Evolutionary conservation across 1,140 invertebrate genomes (phyloP).

Genomic region (Bombus waltoni): DNA sequence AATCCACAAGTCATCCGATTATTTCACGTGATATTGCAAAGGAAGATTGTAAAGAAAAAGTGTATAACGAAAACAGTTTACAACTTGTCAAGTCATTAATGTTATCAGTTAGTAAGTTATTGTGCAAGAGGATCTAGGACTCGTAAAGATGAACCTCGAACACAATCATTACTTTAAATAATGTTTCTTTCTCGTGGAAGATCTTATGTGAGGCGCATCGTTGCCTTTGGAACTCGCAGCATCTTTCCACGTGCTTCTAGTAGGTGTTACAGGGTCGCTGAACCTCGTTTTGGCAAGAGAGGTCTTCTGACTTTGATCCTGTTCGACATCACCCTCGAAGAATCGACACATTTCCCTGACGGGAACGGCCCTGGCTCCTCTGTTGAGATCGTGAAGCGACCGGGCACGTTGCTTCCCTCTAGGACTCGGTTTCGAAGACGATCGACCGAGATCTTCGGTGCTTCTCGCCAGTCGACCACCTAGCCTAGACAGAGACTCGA

Average conservation of each 20-base stretch:
- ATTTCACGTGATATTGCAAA: background rate
- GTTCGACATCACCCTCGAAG: slow-evolving; percentile 81
- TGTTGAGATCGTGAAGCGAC: slow-evolving; percentile 85
- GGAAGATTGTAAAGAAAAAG: background rate
- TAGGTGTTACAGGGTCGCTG: slow-evolving; percentile 47
- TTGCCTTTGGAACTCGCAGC: slow-evolving; percentile 31
- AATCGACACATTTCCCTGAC: slow-evolving; percentile 86
- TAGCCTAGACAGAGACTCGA: slow-evolving; percentile 84
- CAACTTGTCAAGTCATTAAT: background rate
- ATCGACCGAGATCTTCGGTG: slow-evolving; percentile 82
- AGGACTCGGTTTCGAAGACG: slow-evolving; percentile 72
- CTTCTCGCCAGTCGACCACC: slow-evolving; percentile 82
- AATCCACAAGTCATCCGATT: background rate
- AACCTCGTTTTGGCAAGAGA: slow-evolving; percentile 57
- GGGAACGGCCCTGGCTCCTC: slow-evolving; percentile 77
- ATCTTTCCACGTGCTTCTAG: slow-evolving; percentile 62
- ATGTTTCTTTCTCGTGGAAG: slow-evolving; percentile 70
- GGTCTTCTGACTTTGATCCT: slow-evolving; percentile 34
- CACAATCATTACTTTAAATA: slow-evolving; percentile 63
- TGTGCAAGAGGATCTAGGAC: background rate
- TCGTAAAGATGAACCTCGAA: background rate
- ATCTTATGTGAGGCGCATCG: slow-evolving; percentile 69
- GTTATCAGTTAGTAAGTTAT: background rate
- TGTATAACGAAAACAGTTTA: background rate
- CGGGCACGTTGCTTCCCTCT: slow-evolving; percentile 82